Conservation (phyloP, 1,140 invertebrate species). For the Papilio dardanus region DNA sequence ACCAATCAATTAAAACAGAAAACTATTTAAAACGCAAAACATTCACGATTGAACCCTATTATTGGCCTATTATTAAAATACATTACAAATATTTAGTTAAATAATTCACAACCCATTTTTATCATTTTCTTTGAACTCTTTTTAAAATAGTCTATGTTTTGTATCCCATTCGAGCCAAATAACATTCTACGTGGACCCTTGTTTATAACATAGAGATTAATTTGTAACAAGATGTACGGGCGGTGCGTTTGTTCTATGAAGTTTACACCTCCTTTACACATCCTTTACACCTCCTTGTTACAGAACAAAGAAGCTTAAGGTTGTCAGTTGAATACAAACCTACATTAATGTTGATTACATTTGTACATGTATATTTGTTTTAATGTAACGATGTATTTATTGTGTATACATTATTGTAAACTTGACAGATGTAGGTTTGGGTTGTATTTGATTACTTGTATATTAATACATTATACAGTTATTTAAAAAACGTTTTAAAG, state of each 20-base stretch:
- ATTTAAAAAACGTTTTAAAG: too few relatives aligned
- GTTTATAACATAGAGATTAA: neutral
- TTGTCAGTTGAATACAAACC: neutral
- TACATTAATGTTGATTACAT: slow-evolving; percentile 23
- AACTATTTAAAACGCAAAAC: too few relatives aligned
- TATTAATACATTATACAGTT: neutral
- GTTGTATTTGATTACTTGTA: neutral
- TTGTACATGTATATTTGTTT: neutral
- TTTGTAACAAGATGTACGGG: neutral
- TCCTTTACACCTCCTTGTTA: too few relatives aligned
- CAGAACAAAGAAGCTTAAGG: slow-evolving; percentile 14
- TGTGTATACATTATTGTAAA: neutral
- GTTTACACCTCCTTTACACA: slow-evolving; percentile 19
- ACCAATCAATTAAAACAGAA: too few relatives aligned
- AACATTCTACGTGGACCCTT: neutral
- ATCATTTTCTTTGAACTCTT: too few relatives aligned
- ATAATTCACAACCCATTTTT: too few relatives aligned
- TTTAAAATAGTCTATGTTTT: neutral
- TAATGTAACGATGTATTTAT: neutral
- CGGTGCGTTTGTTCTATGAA: neutral
- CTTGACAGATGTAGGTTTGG: slow-evolving; percentile 7
- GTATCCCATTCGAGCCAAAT: neutral
- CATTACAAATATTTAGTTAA: too few relatives aligned
- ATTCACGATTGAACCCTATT: too few relatives aligned
- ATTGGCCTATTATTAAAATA: too few relatives aligned